Evolutionary conservation across 2,113 vertebrate genomes (phyloP).

Genomic region (Callionymus lyra): DNA sequence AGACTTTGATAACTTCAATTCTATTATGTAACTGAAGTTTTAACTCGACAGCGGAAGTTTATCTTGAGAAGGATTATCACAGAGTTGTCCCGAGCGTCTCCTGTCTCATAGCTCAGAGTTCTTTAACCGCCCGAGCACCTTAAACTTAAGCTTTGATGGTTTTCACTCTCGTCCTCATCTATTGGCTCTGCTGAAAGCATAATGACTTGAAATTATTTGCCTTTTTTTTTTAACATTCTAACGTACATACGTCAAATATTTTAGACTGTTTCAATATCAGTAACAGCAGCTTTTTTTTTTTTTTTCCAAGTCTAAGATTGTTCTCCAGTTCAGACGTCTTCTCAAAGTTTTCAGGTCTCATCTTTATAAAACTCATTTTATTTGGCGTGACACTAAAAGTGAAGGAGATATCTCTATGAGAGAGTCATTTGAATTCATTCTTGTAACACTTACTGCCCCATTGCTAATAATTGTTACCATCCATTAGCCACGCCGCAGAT

Average conservation of each 20-base stretch:
- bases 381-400: conserved; percentile 49
- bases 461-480: conserved; percentile 42
- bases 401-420: conserved; percentile 27
- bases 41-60: background rate
- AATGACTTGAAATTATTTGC: background rate
- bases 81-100: background rate
- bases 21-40: too few species aligned
- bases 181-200: background rate
- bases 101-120: background rate
- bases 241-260: too few species aligned
- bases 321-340: too few species aligned
- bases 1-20: too few species aligned
- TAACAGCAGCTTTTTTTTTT: too few species aligned
- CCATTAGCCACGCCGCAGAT: conserved; percentile 35
- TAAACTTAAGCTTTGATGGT: conserved; percentile 1
- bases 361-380: conserved; percentile 42
- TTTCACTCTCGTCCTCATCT: background rate
- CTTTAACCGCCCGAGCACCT: background rate
- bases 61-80: background rate
- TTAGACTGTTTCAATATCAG: too few species aligned
- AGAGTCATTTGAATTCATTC: conserved; percentile 37
- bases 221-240: background rate
- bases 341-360: conserved; percentile 27
- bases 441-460: conserved; percentile 17
- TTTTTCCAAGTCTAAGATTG: too few species aligned